Evolutionary conservation across 2,888 invertebrate genomes (phyloP).

Genomic region (Abrostola tripartita): DNA sequence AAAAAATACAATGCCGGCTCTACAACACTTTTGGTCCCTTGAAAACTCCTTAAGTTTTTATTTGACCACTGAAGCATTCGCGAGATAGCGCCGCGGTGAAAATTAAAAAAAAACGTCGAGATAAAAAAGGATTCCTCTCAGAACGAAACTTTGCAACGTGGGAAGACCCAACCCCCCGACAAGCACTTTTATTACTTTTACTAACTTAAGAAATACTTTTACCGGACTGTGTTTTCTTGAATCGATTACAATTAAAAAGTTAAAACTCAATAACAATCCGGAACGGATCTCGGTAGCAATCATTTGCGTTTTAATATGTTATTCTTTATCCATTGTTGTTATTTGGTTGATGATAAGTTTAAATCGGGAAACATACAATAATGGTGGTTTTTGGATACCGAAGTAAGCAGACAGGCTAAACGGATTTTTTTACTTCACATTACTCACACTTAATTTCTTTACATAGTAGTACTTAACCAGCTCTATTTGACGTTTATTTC

Average conservation of each 20-base stretch:
- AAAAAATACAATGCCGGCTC: slow-evolving; percentile 43
- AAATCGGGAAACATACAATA: neutral
- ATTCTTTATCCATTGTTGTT: slow-evolving; percentile 11
- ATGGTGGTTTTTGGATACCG: neutral
- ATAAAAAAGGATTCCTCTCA: slow-evolving; percentile 70
- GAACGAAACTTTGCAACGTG: slow-evolving; percentile 65
- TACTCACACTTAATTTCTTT: neutral
- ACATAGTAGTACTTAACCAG: neutral
- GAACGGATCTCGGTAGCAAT: slow-evolving; percentile 19
- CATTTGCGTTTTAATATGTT: slow-evolving; percentile 44
- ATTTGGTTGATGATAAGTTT: slow-evolving; percentile 27
- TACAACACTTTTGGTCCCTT: slow-evolving; percentile 63
- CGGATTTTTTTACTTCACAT: neutral
- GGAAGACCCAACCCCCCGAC: slow-evolving; percentile 48
- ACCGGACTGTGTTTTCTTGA: slow-evolving; percentile 57
- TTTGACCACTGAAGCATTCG: slow-evolving; percentile 89
- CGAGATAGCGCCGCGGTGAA: slow-evolving; percentile 86
- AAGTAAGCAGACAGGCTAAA: neutral
- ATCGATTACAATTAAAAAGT: slow-evolving; percentile 64
- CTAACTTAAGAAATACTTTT: slow-evolving; percentile 58
- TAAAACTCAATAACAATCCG: slow-evolving; percentile 52
- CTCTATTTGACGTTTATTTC: too few relatives aligned
- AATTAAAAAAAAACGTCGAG: slow-evolving; percentile 81
- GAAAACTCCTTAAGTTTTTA: slow-evolving; percentile 87
- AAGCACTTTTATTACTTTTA: slow-evolving; percentile 64